Conservation (phyloP, 2,888 invertebrate genomes). For the Drosophila prostipennis region DNA sequence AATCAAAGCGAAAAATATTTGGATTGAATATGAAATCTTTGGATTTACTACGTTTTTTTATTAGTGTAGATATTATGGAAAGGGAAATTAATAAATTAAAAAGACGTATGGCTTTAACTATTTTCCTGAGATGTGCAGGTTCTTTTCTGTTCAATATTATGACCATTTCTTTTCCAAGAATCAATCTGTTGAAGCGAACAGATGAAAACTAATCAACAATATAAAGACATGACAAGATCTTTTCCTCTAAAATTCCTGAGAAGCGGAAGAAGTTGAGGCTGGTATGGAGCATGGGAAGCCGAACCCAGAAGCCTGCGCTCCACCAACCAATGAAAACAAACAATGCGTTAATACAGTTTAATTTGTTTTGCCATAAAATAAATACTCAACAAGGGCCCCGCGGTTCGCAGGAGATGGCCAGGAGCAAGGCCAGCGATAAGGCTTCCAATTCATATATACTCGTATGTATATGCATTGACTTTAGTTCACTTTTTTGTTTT, state of each 20-base stretch:
- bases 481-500: not conserved
- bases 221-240: not conserved
- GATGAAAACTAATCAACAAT: slow-evolving; percentile 1
- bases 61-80: too few relatives aligned
- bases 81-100: too few relatives aligned
- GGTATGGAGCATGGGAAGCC: not conserved
- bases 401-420: slow-evolving; percentile 11
- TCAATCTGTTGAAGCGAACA: not conserved
- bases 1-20: too few relatives aligned
- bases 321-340: slow-evolving; percentile 10
- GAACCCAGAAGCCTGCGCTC: too few relatives aligned
- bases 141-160: too few relatives aligned
- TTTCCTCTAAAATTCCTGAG: not conserved
- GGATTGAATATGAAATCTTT: too few relatives aligned
- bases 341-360: slow-evolving; percentile 48
- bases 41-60: too few relatives aligned
- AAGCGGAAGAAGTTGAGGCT: slow-evolving; percentile 13
- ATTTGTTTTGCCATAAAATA: slow-evolving; percentile 54
- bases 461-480: not conserved
- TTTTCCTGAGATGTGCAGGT: too few relatives aligned
- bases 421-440: slow-evolving; percentile 22
- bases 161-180: not conserved
- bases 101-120: too few relatives aligned
- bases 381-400: slow-evolving; percentile 50
- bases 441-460: not conserved